phyloP scores from a whole-genome alignment of 2,888 invertebrate genomes.

The Selenia dentaria region DNA sequence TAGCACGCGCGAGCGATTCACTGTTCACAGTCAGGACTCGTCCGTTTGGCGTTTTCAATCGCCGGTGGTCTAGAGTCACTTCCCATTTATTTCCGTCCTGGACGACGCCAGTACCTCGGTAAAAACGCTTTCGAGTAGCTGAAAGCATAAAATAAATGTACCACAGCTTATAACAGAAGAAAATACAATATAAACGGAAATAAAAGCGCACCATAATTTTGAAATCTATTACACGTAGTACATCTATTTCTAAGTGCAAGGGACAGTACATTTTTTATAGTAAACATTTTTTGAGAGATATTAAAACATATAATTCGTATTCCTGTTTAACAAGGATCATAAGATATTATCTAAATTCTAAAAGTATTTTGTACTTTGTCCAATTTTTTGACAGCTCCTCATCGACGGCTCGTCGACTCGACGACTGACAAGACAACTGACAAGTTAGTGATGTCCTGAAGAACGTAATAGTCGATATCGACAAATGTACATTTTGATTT shows the following conservation, averaged over 20 bases:
- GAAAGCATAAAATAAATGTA: constrained; percentile 29
- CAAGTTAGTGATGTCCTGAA: no score
- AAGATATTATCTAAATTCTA: no score
- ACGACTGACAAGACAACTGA: no score
- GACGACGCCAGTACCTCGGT: constrained; percentile 89
- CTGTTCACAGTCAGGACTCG: constrained; percentile 90
- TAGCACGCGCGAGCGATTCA: constrained; percentile 95
- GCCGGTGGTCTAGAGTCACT: constrained; percentile 94
- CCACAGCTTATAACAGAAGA: background rate
- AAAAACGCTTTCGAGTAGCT: constrained; percentile 88
- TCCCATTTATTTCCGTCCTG: constrained; percentile 90
- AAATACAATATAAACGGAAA: background rate
- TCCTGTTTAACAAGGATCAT: no score
- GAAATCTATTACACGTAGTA: constrained; percentile 42
- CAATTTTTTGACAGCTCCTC: no score
- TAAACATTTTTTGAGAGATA: constrained; percentile 36
- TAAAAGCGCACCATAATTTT: constrained; percentile 58
- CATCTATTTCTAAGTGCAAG: constrained; percentile 41
- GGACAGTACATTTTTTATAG: constrained; percentile 34
- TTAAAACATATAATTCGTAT: no score
- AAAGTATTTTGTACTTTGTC: no score
- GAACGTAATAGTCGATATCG: no score
- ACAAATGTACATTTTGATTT: no score
- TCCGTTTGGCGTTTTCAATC: constrained; percentile 96
- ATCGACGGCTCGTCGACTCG: no score